Conservation (phyloP, 2,797 vertebrate species). For the Spondyliosoma cantharus region DNA sequence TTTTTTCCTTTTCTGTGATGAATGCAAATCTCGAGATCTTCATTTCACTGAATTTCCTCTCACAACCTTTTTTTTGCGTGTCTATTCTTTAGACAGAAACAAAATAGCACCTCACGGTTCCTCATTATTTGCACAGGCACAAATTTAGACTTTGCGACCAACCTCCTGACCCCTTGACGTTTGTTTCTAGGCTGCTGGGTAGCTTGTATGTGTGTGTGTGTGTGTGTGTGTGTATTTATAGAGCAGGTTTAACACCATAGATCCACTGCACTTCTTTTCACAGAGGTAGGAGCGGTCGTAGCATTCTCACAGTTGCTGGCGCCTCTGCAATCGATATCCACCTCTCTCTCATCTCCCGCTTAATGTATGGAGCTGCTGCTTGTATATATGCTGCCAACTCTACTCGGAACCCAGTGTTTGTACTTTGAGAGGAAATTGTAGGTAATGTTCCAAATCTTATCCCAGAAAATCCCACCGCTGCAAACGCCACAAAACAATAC, state of each 20-base stretch:
- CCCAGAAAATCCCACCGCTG: neutral
- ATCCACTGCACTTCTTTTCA: slow-evolving; percentile 40
- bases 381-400: slow-evolving; percentile 28
- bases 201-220: slow-evolving; percentile 32
- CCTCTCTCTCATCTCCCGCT: slow-evolving; percentile 44
- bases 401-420: neutral
- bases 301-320: slow-evolving; percentile 15
- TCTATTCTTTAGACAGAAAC: slow-evolving; percentile 1
- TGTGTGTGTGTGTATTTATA: slow-evolving; percentile 66
- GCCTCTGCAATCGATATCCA: slow-evolving; percentile 62
- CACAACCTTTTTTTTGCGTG: neutral
- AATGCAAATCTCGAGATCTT: neutral
- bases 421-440: neutral
- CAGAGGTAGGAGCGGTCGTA: slow-evolving; percentile 18
- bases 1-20: neutral
- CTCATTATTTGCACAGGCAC: neutral
- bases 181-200: slow-evolving; percentile 29
- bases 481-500: neutral
- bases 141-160: slow-evolving; percentile 11
- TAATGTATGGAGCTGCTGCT: slow-evolving; percentile 38
- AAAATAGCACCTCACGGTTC: neutral
- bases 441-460: neutral
- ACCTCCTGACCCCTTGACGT: slow-evolving; percentile 42
- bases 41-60: neutral
- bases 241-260: slow-evolving; percentile 27